Percentiles rank a stretch among this genome's conserved stretches.
Evolutionary conservation across 2,797 vertebrate species (phyloP).

Genomic region (Oreonectes daqikongensis): DNA sequence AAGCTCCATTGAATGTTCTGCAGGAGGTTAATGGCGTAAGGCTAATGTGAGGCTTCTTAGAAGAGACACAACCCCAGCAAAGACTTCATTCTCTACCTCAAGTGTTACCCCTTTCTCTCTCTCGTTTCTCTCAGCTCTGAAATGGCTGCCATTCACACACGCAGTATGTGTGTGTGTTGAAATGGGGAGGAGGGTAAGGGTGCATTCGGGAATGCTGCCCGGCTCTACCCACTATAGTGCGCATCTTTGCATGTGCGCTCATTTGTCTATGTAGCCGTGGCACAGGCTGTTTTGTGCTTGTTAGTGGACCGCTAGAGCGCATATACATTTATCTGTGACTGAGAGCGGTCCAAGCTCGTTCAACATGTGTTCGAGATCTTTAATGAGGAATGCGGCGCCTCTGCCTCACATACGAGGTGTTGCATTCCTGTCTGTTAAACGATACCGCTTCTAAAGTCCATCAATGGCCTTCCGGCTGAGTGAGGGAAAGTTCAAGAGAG

Average conservation of each 20-base stretch:
- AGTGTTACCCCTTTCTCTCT: conserved; percentile 26
- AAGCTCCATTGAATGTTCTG: conserved; percentile 39
- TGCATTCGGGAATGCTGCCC: conserved; percentile 30
- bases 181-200: conserved; percentile 20
- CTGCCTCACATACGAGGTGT: conserved; percentile 41
- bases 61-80: conserved; percentile 20
- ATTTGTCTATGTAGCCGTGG: conserved; percentile 41
- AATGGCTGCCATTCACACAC: conserved; percentile 47
- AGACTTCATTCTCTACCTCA: conserved; percentile 26
- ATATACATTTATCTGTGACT: conserved; percentile 37
- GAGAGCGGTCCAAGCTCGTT: conserved; percentile 34
- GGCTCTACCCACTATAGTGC: conserved; percentile 33
- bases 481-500: conserved; percentile 25
- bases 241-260: conserved; percentile 34
- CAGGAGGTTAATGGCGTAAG: conserved; percentile 46
- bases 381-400: conserved; percentile 28
- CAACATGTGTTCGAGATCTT: conserved; percentile 25
- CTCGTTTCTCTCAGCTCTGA: conserved; percentile 24
- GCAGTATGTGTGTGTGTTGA: conserved; percentile 42
- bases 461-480: conserved; percentile 16
- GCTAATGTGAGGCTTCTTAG: conserved; percentile 24
- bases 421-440: conserved; percentile 39
- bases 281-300: conserved; percentile 24
- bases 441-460: conserved; percentile 27
- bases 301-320: background rate